Base-by-base conservation (phyloP, 2,888 invertebrate species). In the Eretmocerus hayati region DNA sequence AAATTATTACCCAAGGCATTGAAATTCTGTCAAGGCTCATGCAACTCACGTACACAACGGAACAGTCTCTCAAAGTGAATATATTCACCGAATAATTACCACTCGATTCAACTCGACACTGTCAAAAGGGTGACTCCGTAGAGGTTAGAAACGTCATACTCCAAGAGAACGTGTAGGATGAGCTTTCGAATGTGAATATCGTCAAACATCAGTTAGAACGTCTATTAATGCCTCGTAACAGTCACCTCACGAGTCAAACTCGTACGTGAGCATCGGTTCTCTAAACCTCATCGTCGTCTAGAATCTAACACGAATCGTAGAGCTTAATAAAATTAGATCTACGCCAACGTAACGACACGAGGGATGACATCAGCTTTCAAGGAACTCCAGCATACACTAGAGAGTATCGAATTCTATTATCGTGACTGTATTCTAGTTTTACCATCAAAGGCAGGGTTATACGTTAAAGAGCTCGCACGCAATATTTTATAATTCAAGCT, bases 271-370 rank as follows among this genome's bases (percentile, higher is more conserved):
- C 8, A 23, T 16, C 41, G 26, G 26, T 6, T 11, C 6, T 26
- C 8, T 26, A 42, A 32, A 30, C 32, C 4, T 15, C 26, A 15
- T 42, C 41, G 23, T 41, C 3, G n/a, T 15, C 31, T 30, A 19
- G 8, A 26, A n/a, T 6, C 26, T 11, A 26, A 11, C 26, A n/a
- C 26, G 26, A 43, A 48, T 23, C 20, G 33, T 42, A 43, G 39
- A 45, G 41, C 40, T 45, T 41, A 41, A 50, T 46, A 42, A 50
- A 50, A 50, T 49, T 49, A 45, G 35, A 43, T 35, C 35, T 20
- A 2, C 26, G 22, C 22, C 19, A 16, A 22, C 16, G 15, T 9
- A 32, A 26, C 4, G 13, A 13, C 15, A 31, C 13, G 35, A 16
- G 16, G 35, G 35, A 35, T 4, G 35, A 4, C 15, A 16, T 16